A percentile compares a stretch with the other conserved stretches of the same genome.
These are phyloP conservation scores for Blastobasis lacticolella DNA, from an alignment of 2,888 invertebrate species.

Conservation along the genomic window DNA sequence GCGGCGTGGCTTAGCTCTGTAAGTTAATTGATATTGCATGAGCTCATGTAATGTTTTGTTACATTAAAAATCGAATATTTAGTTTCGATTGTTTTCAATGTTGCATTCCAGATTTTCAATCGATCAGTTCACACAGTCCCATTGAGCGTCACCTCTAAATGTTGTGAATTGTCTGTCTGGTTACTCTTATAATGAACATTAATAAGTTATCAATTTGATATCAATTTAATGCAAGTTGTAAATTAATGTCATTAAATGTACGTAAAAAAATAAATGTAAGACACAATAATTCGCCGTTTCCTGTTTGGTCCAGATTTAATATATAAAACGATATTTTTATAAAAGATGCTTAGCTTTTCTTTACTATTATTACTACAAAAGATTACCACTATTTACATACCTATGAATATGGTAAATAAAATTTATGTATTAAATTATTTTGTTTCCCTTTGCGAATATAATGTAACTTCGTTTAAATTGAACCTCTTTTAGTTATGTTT, in stretches of 20 bases:
- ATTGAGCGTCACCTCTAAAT: slow-evolving; percentile 3
- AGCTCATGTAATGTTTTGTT: slow-evolving; percentile 18
- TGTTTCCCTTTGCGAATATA: slow-evolving; percentile 17
- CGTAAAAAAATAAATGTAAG: slow-evolving; percentile 15
- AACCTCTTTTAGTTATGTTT: too few species aligned
- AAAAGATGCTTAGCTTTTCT: slow-evolving; percentile 70
- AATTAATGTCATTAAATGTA: slow-evolving; percentile 17
- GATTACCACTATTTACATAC: slow-evolving; percentile 68
- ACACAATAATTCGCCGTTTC: slow-evolving; percentile 46
- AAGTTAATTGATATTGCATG: slow-evolving; percentile 18
- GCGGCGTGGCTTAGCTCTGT: slow-evolving; percentile 9
- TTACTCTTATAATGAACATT: slow-evolving; percentile 11
- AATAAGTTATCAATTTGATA: slow-evolving; percentile 24
- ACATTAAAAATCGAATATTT: slow-evolving; percentile 15
- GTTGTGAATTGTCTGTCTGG: background rate
- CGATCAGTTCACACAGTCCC: too few species aligned
- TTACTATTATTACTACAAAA: slow-evolving; percentile 42
- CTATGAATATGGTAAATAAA: slow-evolving; percentile 61
- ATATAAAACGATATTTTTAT: slow-evolving; percentile 65
- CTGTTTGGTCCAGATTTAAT: slow-evolving; percentile 51
- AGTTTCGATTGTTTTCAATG: background rate
- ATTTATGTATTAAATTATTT: slow-evolving; percentile 49
- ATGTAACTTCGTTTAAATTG: background rate
- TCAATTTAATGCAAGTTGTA: slow-evolving; percentile 27
- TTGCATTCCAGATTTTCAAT: background rate